phyloP scores from a whole-genome alignment of 2,888 invertebrate species.

The Ichneumon xanthorius region DNA sequence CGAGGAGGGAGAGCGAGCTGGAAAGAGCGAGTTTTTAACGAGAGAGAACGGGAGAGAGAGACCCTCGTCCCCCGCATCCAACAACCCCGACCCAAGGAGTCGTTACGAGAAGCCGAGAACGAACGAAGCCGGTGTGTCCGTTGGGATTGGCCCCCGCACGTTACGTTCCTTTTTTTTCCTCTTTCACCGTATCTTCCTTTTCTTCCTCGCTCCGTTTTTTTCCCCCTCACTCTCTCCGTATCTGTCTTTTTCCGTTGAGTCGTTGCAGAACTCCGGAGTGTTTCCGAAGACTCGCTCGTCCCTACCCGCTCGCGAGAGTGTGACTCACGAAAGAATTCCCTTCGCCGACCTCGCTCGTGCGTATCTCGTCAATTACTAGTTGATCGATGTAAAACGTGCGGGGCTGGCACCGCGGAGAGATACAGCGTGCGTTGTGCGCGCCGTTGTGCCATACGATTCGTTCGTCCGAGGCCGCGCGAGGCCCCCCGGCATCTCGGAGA shows the following conservation, averaged over 20 bases:
- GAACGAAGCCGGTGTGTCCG: constrained; percentile 53
- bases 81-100: constrained; percentile 39
- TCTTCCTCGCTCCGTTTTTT: constrained; percentile 26
- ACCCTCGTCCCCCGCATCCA: constrained; percentile 30
- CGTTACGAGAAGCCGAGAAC: constrained; percentile 42
- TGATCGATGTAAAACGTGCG: constrained; percentile 70
- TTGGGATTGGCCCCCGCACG: constrained; percentile 52
- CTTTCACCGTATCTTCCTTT: constrained; percentile 54
- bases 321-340: constrained; percentile 69
- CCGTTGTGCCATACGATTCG: constrained; percentile 28
- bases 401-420: constrained; percentile 59
- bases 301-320: constrained; percentile 35
- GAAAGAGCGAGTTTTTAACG: constrained; percentile 3
- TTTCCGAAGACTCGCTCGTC: constrained; percentile 19
- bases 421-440: constrained; percentile 8
- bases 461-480: constrained; percentile 53
- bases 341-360: constrained; percentile 66
- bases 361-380: constrained; percentile 69
- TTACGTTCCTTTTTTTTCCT: constrained; percentile 45
- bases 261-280: constrained; percentile 53
- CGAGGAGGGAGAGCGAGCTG: constrained; percentile 10
- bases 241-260: constrained; percentile 30
- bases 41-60: background rate
- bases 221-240: constrained; percentile 14
- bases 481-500: constrained; percentile 50